Percentiles rank a stretch among this genome's conserved stretches.
Conservation (phyloP, 53 echinoderm and acorn worm genomes). For the Mesocentrotus franciscanus region DNA sequence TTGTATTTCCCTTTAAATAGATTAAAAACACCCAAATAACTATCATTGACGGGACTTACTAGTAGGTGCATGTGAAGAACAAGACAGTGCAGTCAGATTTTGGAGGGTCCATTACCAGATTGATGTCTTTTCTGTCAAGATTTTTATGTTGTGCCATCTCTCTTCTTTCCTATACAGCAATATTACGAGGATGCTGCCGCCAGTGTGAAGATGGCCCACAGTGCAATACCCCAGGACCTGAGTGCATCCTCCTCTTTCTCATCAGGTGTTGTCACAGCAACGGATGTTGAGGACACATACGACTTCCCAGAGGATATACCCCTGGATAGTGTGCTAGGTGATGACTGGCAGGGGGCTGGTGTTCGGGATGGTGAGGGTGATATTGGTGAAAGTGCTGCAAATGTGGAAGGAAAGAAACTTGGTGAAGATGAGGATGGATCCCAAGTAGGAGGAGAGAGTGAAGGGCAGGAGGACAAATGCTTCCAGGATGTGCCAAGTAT, state of each 20-base stretch:
- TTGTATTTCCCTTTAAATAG: no score
- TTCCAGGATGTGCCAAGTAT: conserved; percentile 25
- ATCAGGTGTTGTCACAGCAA: conserved; percentile 51
- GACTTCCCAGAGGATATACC: conserved; percentile 21
- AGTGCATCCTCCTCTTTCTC: conserved; percentile 53
- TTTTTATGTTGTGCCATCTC: background rate
- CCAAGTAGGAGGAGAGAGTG: background rate
- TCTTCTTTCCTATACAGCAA: conserved; percentile 42
- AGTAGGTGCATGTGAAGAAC: background rate
- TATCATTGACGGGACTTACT: background rate
- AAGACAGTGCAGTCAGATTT: background rate
- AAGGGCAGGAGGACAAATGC: background rate
- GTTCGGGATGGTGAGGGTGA: background rate
- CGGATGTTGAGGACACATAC: conserved; percentile 21
- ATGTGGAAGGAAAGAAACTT: background rate
- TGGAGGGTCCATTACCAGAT: background rate
- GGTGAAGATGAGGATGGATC: background rate
- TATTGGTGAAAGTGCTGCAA: conserved; percentile 36
- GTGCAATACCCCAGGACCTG: conserved; percentile 61
- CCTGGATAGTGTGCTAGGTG: background rate
- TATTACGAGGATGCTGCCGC: conserved; percentile 65
- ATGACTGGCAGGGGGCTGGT: background rate
- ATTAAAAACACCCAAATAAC: background rate
- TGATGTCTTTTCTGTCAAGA: background rate
- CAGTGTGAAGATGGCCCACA: conserved; percentile 65